Percentiles rank a stretch among this genome's conserved stretches.
phyloP scores from a whole-genome alignment of 2,888 invertebrate species.

The Nephrocerus scutellatus region DNA sequence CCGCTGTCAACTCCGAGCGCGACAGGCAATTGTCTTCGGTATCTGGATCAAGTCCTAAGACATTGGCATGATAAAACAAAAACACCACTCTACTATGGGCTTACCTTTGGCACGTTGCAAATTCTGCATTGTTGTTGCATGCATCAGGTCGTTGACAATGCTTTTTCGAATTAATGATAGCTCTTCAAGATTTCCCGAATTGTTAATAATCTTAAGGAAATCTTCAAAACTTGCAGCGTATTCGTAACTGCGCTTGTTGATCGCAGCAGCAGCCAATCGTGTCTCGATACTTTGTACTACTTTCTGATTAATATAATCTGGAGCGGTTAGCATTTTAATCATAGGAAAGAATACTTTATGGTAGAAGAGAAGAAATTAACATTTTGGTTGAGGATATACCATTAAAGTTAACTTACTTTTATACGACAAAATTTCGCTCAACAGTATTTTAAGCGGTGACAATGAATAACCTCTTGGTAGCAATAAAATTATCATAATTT shows the following conservation, averaged over 20 bases:
- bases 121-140: slow-evolving; percentile 86
- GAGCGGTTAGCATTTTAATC: slow-evolving; percentile 77
- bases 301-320: slow-evolving; percentile 86
- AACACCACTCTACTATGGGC: not conserved
- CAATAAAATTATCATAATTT: slow-evolving; percentile 72
- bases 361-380: slow-evolving; percentile 4
- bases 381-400: not conserved
- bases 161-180: slow-evolving; percentile 76
- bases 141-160: slow-evolving; percentile 88
- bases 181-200: slow-evolving; percentile 72
- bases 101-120: slow-evolving; percentile 74
- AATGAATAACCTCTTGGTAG: slow-evolving; percentile 75
- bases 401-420: slow-evolving; percentile 56
- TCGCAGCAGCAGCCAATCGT: slow-evolving; percentile 68
- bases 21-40: slow-evolving; percentile 50
- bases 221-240: slow-evolving; percentile 87
- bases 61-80: not conserved
- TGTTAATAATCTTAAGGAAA: slow-evolving; percentile 75
- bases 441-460: slow-evolving; percentile 68
- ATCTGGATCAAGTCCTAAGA: slow-evolving; percentile 40
- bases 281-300: slow-evolving; percentile 76
- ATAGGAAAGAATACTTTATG: slow-evolving; percentile 68
- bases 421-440: slow-evolving; percentile 76
- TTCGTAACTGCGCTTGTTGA: slow-evolving; percentile 75
- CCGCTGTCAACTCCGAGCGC: slow-evolving; percentile 72